Evolutionary conservation across 2,888 invertebrate genomes (phyloP).

Genomic region (Heliconius sara): DNA sequence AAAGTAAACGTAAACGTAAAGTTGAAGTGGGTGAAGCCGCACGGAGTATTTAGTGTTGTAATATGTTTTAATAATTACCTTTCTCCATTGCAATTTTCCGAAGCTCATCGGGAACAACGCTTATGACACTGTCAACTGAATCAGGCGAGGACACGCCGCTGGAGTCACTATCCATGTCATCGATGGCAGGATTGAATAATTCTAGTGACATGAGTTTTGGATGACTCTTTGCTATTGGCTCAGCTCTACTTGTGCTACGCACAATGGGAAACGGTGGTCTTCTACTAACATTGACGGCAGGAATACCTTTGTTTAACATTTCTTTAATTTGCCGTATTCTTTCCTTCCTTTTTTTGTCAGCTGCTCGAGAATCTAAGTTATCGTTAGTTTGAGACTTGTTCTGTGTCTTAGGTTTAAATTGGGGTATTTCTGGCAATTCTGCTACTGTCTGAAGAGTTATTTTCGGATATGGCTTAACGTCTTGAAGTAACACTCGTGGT

Average conservation of each 20-base stretch:
- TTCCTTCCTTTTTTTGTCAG: constrained; percentile 84
- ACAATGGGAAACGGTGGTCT: constrained; percentile 88
- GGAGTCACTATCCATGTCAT: constrained; percentile 95
- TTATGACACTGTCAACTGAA: constrained; percentile 93
- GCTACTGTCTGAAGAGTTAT: constrained; percentile 86
- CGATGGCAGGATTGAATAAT: constrained; percentile 94
- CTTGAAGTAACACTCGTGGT: constrained; percentile 76
- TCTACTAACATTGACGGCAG: constrained; percentile 80
- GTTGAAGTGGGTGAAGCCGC: too few species aligned
- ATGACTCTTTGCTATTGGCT: constrained; percentile 86
- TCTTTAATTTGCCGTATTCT: constrained; percentile 88
- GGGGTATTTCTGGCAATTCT: constrained; percentile 85
- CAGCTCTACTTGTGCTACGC: constrained; percentile 85
- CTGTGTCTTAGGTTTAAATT: constrained; percentile 75
- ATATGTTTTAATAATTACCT: constrained; percentile 61
- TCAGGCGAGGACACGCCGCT: constrained; percentile 94
- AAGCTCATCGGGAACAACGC: constrained; percentile 87
- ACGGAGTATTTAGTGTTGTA: neutral
- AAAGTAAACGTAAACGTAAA: too few species aligned
- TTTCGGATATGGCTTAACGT: constrained; percentile 81
- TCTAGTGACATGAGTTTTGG: constrained; percentile 92
- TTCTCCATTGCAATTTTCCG: constrained; percentile 75
- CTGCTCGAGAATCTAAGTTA: constrained; percentile 72
- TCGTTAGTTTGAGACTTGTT: constrained; percentile 67
- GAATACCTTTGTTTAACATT: constrained; percentile 87